A percentile compares a stretch with the other conserved stretches of the same genome.
phyloP scores from a whole-genome alignment of 2,888 invertebrate species.

The Homarus gammarus region DNA sequence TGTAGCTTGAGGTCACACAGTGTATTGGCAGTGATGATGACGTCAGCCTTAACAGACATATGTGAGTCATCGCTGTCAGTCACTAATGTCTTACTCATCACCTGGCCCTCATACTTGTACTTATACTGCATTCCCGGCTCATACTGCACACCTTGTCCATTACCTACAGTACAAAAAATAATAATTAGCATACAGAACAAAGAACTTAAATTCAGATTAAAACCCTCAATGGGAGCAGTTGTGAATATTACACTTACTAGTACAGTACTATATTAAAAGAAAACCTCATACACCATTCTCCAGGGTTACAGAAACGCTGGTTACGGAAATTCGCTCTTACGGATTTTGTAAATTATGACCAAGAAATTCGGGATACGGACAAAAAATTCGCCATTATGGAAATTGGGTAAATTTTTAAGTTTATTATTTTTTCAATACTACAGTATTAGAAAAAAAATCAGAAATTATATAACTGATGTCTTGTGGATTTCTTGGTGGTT shows the following conservation, averaged over 20 bases:
- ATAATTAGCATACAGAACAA: not conserved
- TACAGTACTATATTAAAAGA: not conserved
- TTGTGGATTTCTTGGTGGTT: too few species aligned
- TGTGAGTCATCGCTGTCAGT: not conserved
- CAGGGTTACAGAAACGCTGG: too few species aligned
- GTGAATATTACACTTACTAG: not conserved
- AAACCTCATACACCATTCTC: too few species aligned
- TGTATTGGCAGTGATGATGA: conserved; percentile 31
- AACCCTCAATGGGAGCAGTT: not conserved
- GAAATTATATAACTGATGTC: too few species aligned
- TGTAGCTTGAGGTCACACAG: conserved; percentile 16
- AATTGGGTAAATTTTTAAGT: too few species aligned
- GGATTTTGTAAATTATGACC: too few species aligned
- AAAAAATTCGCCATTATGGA: too few species aligned
- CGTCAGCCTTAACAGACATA: not conserved
- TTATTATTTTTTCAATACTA: too few species aligned
- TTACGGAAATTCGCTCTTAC: too few species aligned
- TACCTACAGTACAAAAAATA: not conserved
- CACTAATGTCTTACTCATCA: not conserved
- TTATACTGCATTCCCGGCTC: conserved; percentile 10
- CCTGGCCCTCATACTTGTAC: conserved; percentile 2
- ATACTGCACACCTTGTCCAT: not conserved
- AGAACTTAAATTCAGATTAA: not conserved
- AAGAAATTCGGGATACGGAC: too few species aligned
- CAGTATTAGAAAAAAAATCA: too few species aligned